Evolutionary conservation across 2,888 invertebrate species (phyloP), one percentile per base, ranked within the genome.

Genomic region (Apamea sordens): DNA sequence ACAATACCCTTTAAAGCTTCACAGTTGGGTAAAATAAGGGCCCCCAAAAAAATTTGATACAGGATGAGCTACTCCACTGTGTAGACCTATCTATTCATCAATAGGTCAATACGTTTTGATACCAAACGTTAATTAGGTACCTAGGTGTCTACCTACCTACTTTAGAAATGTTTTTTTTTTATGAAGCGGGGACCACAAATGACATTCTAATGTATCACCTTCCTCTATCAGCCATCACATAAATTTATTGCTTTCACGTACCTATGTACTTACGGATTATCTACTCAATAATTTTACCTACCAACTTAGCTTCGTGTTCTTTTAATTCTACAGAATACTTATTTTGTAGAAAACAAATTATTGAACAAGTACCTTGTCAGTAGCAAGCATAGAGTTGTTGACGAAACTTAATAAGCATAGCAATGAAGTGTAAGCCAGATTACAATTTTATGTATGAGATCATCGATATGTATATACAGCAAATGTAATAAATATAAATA

Each of bases 401-500:
- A 80, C 84, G 84, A 86, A 88, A 88, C 86, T 59, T 86, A 86
- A 44, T 82, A 89, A 83, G 89, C 88, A 89, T 89, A 89, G 88
- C 87, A 90, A 90, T 90, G 89, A 91, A 89, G 88, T 90, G 77
- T 90, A 89, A 91, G 89, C 87, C 83, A 91, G 89, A 90, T 88
- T 87, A 90, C 89, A 92, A 91, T 90, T 92, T 90, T 91, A 92
- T 89, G 90, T 93, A 96, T 97, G 97, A 96, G 96, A 96, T 96
- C 97, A 97, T 96, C 96, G 95, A 96, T 96, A 92, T 89, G 91
- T 93, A 86, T 92, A 96, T 90, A 94, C 93, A 94, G 94, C 95
- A 96, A 95, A 97, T 94, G 94, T 94, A 95, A 95, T 96, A 97
- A 96, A 97, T 96, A 96, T 97, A 97, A 96, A 96, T 95, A 96